These are phyloP conservation scores for Hemitrygon akajei DNA, from an alignment of 2,797 vertebrate genomes.

Conservation along the genomic window DNA sequence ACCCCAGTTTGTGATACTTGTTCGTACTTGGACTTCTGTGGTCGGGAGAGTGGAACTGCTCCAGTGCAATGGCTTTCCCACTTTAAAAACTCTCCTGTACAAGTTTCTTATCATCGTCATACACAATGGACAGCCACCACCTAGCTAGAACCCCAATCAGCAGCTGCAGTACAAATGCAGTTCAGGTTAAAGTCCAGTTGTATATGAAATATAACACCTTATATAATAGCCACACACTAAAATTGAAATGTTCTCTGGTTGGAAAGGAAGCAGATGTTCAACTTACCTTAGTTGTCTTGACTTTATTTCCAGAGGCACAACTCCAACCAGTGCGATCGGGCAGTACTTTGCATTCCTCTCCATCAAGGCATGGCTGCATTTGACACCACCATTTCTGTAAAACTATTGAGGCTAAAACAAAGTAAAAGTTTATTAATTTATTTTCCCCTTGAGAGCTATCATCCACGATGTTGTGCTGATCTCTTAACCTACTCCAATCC, in stretches of 20 bases:
- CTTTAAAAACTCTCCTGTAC: no score
- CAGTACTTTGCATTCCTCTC: constrained; percentile 96
- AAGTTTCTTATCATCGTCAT: no score
- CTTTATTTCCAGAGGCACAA: constrained; percentile 94
- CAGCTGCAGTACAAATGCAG: constrained; percentile 27
- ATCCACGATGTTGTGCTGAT: no score
- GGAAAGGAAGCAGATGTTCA: not conserved
- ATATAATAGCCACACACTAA: not conserved
- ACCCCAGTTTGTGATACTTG: no score
- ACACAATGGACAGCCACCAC: no score
- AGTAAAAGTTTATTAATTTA: constrained; percentile 31
- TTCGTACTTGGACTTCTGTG: no score
- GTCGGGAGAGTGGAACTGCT: no score
- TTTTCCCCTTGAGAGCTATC: not conserved
- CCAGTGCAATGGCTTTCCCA: no score
- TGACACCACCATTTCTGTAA: constrained; percentile 99
- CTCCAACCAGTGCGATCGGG: constrained; percentile 97
- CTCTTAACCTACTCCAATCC: no score
- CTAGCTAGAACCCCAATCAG: constrained; percentile 5
- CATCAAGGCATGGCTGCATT: constrained; percentile 96
- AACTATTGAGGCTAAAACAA: constrained; percentile 80
- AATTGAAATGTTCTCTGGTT: constrained; percentile 32
- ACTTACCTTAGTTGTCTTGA: constrained; percentile 95
- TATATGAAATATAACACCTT: constrained; percentile 26
- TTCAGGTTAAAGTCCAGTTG: constrained; percentile 29